These are phyloP conservation scores for Solenopsis invicta DNA, from an alignment of 1,140 invertebrate species.

Conservation along the genomic window DNA sequence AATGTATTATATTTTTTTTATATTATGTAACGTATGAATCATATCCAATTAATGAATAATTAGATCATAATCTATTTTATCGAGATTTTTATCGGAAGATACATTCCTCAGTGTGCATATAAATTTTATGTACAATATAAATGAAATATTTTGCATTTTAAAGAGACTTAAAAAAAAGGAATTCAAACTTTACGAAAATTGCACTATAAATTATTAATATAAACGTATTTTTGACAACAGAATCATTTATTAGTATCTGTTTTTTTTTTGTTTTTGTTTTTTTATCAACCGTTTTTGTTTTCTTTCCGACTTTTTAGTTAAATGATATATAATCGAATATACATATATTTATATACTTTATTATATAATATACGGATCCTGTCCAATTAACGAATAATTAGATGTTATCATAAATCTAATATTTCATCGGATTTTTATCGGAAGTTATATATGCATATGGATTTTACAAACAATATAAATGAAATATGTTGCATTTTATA, in stretches of 20 bases:
- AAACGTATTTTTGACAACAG: background rate
- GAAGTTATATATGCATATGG: background rate
- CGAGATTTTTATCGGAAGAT: background rate
- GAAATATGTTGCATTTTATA: background rate
- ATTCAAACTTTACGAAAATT: background rate
- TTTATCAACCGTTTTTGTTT: too few species aligned
- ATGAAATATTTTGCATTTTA: background rate
- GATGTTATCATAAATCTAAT: background rate
- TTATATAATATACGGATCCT: background rate
- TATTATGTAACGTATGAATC: background rate
- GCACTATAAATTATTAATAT: background rate
- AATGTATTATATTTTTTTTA: slow-evolving; percentile 1
- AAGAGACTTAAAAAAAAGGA: background rate
- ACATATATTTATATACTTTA: background rate
- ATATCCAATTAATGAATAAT: background rate
- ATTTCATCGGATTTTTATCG: background rate
- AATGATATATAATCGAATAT: background rate
- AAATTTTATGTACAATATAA: background rate
- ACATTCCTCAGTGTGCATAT: background rate
- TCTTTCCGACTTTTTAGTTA: too few species aligned
- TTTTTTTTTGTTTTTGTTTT: background rate
- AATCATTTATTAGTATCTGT: background rate
- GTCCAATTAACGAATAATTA: background rate
- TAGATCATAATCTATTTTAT: background rate
- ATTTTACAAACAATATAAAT: background rate